Conservation (phyloP, 2,888 invertebrate species). For the Didymodactylos carnosus region DNA sequence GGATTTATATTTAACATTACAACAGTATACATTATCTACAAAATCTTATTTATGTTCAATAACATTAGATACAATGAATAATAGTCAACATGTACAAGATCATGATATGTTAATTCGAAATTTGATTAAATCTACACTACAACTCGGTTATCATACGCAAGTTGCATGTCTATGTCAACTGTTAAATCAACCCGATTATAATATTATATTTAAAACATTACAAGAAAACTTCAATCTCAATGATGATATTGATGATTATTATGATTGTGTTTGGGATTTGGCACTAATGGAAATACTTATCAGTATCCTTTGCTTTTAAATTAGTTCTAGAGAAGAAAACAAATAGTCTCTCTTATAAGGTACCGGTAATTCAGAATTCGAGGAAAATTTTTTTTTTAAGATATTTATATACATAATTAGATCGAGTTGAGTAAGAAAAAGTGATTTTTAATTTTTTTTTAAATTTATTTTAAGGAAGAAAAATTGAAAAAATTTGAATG, state of each 20-base stretch:
- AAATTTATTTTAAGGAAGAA: too few species aligned
- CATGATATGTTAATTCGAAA: neutral
- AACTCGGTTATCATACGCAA: neutral
- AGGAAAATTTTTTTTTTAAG: too few species aligned
- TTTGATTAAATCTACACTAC: neutral
- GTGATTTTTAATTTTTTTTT: too few species aligned
- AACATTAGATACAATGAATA: neutral
- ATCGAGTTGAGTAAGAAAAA: too few species aligned
- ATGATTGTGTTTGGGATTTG: constrained; percentile 10
- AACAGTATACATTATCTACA: neutral
- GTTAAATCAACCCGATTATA: neutral
- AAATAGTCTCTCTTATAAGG: too few species aligned
- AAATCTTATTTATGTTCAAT: neutral
- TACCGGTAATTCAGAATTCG: too few species aligned
- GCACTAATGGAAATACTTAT: constrained; percentile 2
- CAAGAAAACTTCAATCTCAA: neutral
- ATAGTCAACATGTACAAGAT: neutral
- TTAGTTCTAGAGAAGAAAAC: too few species aligned
- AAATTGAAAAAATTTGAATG: too few species aligned
- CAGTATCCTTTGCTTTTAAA: neutral
- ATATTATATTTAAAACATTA: neutral
- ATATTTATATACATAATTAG: too few species aligned
- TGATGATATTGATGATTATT: constrained; percentile 12
- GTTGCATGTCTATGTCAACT: neutral
- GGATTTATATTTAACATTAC: too few species aligned